phyloP scores from a whole-genome alignment of 2,113 vertebrate genomes.

The Tupaia chinensis region DNA sequence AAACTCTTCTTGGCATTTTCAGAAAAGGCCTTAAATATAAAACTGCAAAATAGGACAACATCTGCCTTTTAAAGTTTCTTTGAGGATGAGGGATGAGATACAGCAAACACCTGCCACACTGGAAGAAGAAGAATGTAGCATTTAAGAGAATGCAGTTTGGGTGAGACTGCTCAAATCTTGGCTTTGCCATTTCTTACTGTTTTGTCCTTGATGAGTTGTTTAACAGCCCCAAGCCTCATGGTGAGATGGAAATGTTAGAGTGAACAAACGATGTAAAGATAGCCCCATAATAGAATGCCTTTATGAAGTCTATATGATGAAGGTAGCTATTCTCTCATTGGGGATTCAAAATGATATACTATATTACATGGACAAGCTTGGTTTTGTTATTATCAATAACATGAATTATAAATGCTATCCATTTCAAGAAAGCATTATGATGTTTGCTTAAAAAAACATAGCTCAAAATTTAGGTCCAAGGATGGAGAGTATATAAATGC shows the following conservation, averaged over 20 bases:
- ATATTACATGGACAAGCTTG: neutral
- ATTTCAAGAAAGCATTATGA: neutral
- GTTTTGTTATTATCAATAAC: neutral
- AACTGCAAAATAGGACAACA: neutral
- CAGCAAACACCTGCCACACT: neutral
- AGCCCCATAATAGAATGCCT: neutral
- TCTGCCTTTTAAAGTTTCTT: constrained; percentile 28
- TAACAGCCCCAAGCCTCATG: neutral
- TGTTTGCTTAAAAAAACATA: constrained; percentile 32
- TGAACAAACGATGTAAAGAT: neutral
- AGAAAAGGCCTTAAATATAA: constrained; percentile 12
- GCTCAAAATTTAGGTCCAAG: constrained; percentile 34
- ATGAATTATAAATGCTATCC: neutral
- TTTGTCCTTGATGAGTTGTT: constrained; percentile 9
- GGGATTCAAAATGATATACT: neutral
- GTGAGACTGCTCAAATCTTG: neutral
- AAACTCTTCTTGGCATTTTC: constrained; percentile 49
- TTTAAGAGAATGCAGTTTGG: neutral
- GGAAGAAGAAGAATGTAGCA: neutral
- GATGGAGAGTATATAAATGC: neutral
- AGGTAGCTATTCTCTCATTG: neutral
- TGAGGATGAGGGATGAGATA: neutral
- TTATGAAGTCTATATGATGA: neutral
- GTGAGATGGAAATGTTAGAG: neutral
- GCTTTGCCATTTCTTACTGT: neutral